Base-by-base conservation (phyloP, 2,797 vertebrate species). In the Sebastes cheni region DNA sequence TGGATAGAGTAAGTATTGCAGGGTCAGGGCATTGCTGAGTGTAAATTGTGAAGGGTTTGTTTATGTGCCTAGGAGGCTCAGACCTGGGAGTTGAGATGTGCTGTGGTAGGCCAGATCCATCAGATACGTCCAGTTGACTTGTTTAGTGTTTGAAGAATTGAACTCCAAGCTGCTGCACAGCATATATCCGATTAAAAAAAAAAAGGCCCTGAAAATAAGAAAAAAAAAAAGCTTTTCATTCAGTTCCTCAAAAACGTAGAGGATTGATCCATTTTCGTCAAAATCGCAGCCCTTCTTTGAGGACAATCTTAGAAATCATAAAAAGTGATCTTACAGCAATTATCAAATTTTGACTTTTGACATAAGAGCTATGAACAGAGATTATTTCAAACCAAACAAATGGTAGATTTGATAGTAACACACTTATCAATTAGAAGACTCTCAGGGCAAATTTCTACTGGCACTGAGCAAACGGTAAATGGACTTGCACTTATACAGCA, bases 21-120 rank as follows among this genome's bases (percentile, higher is more conserved):
- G 77, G 74, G 75, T 87, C 84, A 81, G 81, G 70, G 69, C 70
- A 59, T 42, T 85, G 73, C 83, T 66, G 32, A 81, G 79, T 79
- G 65, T 85, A 68, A 82, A 86, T 72, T 76, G 75, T 75, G 69
- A 86, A 72, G 80, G 46, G 69, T 79, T 87, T 86, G 81, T 84
- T 87, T 82, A 72, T 80, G 76, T 39, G 72, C 69, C 60, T 1
- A 20, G 65, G 80, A 73, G 79, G 70, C 62, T 83, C 75, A 67
- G 79, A 67, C 62, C 70, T 23, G 74, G 65, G 73, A 56, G 72
- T 3, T 64, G 12, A 58, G 74, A 73, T 64, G 72, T 69, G 77
- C 60, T 64, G 8, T 3, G 55, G 23, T 39, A 23, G 66, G 61
- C 52, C 62, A 6, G 27, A 75, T 61, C 32, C 56, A 54, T 74